Evolutionary conservation across 2,888 invertebrate genomes (phyloP).

Genomic region (Nemotelus nigrinus): DNA sequence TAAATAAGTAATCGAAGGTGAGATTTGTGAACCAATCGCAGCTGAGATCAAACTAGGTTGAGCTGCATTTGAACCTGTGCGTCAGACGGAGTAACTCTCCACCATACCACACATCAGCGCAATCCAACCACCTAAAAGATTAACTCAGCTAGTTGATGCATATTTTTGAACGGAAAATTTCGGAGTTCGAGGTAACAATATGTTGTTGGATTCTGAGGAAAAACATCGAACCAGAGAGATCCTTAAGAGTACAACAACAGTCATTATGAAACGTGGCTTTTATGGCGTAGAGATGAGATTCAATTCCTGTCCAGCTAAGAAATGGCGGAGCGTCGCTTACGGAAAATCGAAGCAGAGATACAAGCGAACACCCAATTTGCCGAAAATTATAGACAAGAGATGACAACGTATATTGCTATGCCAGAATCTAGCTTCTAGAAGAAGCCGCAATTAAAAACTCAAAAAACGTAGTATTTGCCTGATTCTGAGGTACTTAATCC

Average conservation of each 20-base stretch:
- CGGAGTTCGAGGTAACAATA: background rate
- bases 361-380: constrained; percentile 43
- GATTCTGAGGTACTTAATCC: too few species aligned
- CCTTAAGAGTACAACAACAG: constrained; percentile 36
- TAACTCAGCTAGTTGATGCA: background rate
- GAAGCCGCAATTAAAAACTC: background rate
- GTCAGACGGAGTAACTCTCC: background rate
- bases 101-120: background rate
- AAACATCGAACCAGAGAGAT: constrained; percentile 13
- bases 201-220: constrained; percentile 11
- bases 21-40: background rate
- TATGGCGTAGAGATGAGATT: constrained; percentile 46
- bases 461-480: constrained; percentile 13
- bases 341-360: constrained; percentile 34
- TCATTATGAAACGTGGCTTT: constrained; percentile 36
- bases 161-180: background rate
- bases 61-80: background rate
- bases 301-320: constrained; percentile 45
- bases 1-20: background rate
- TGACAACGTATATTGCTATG: constrained; percentile 46
- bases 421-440: constrained; percentile 7
- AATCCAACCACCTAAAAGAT: background rate
- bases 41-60: constrained; percentile 7
- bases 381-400: constrained; percentile 44
- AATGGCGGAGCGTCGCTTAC: constrained; percentile 41